These are phyloP conservation scores for Glaucidium brasilianum DNA, from an alignment of 2,113 vertebrate genomes.

Conservation along the genomic window DNA sequence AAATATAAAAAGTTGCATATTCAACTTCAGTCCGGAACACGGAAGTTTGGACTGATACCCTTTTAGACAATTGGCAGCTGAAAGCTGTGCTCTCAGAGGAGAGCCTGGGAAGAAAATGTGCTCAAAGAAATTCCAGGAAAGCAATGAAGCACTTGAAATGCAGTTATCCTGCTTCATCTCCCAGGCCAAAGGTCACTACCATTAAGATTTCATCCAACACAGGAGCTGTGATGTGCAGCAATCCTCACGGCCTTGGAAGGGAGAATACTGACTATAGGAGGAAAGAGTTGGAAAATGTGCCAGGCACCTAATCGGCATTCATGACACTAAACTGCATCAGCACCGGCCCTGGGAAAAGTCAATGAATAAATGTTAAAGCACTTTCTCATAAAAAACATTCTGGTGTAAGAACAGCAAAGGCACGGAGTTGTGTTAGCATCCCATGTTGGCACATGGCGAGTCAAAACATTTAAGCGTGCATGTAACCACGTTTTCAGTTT, in stretches of 20 bases:
- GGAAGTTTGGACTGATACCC: not conserved
- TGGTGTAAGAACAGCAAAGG: not conserved
- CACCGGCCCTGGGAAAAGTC: not conserved
- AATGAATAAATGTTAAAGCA: not conserved
- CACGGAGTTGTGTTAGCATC: not conserved
- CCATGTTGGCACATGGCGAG: accelerated
- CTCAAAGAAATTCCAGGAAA: not conserved
- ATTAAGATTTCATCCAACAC: not conserved
- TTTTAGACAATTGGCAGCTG: not conserved
- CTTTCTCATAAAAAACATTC: not conserved
- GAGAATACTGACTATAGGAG: not conserved
- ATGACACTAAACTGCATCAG: not conserved
- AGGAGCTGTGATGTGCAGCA: not conserved
- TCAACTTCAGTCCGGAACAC: not conserved
- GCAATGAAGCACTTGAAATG: not conserved
- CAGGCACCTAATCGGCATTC: not conserved
- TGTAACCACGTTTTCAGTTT: not conserved
- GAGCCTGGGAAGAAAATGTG: not conserved
- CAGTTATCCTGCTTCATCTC: not conserved
- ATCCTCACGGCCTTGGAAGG: not conserved
- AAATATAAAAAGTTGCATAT: not conserved
- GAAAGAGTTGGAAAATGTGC: not conserved
- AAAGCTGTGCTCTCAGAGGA: not conserved
- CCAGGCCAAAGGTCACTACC: not conserved
- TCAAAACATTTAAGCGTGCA: not conserved